phyloP scores from a whole-genome alignment of 2,888 invertebrate species.

The Argynnis bischoffii region DNA sequence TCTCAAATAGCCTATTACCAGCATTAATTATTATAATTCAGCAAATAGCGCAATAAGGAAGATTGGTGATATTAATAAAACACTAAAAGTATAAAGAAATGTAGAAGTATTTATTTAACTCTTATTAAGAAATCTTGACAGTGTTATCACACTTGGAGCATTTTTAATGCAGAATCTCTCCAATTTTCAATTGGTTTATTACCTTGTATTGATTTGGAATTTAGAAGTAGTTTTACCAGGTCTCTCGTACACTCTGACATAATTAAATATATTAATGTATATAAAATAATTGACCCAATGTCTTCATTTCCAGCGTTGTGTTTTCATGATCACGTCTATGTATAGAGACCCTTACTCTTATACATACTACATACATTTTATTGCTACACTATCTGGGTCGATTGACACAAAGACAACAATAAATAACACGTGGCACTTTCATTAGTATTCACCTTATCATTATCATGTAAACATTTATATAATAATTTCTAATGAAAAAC shows the following conservation, averaged over 20 bases:
- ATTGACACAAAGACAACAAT: too few species aligned
- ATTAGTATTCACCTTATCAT: not conserved
- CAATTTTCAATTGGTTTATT: constrained; percentile 18
- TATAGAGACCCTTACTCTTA: not conserved
- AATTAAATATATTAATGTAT: too few species aligned
- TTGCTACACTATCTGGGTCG: too few species aligned
- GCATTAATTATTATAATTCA: too few species aligned
- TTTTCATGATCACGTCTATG: not conserved
- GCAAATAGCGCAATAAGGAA: too few species aligned
- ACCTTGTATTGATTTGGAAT: too few species aligned
- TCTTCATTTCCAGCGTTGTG: not conserved
- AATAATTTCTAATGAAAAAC: too few species aligned
- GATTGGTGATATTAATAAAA: too few species aligned
- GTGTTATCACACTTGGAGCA: constrained; percentile 24
- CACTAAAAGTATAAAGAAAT: constrained; percentile 1
- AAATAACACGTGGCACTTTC: not conserved
- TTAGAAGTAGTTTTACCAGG: constrained; percentile 22
- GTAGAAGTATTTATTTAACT: constrained; percentile 8
- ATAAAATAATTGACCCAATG: too few species aligned
- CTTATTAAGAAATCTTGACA: constrained; percentile 19
- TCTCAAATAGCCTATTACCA: too few species aligned
- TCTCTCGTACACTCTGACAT: too few species aligned
- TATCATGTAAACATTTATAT: not conserved
- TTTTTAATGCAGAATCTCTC: constrained; percentile 31
- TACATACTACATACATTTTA: not conserved